phyloP scores from a whole-genome alignment of 2,113 vertebrate genomes.

The Lucifuga dentata region DNA sequence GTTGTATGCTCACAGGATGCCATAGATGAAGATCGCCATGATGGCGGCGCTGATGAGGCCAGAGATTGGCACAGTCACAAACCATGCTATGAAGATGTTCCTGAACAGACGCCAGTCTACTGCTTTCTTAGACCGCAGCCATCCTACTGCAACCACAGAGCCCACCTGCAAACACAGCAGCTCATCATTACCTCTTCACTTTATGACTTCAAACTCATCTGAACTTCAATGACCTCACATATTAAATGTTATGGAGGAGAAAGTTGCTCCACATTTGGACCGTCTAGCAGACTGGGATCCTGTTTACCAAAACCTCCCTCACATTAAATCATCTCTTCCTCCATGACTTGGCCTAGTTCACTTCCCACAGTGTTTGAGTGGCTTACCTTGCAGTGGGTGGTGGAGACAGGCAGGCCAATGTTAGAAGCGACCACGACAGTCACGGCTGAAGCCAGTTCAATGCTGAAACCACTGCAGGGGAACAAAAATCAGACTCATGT shows the following conservation, averaged over 20 bases:
- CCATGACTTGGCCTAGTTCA: conserved; percentile 22
- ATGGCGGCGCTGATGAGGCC: conserved; percentile 95
- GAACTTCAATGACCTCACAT: neutral
- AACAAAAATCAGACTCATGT: conserved; percentile 26
- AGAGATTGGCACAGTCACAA: conserved; percentile 96
- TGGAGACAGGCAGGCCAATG: conserved; percentile 96
- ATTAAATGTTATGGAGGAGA: neutral
- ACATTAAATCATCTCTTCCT: conserved; percentile 19
- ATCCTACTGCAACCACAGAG: conserved; percentile 95
- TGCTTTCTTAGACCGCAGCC: conserved; percentile 94
- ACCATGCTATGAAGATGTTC: conserved; percentile 99
- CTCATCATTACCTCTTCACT: neutral
- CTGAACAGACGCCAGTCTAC: conserved; percentile 98
- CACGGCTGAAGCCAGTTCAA: conserved; percentile 95
- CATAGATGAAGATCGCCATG: conserved; percentile 90
- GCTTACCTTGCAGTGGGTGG: conserved; percentile 97
- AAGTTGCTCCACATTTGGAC: conserved; percentile 42
- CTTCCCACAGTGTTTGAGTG: conserved; percentile 44
- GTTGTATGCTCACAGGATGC: conserved; percentile 63
- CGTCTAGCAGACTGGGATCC: conserved; percentile 27
- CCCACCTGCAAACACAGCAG: conserved; percentile 86
- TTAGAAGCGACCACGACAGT: conserved; percentile 97
- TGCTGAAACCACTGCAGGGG: conserved; percentile 93
- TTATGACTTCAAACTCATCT: neutral
- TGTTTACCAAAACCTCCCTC: conserved; percentile 39